phyloP scores from a whole-genome alignment of 35 echinoderm and acorn worm genomes.

The Amphiura filiformis region DNA sequence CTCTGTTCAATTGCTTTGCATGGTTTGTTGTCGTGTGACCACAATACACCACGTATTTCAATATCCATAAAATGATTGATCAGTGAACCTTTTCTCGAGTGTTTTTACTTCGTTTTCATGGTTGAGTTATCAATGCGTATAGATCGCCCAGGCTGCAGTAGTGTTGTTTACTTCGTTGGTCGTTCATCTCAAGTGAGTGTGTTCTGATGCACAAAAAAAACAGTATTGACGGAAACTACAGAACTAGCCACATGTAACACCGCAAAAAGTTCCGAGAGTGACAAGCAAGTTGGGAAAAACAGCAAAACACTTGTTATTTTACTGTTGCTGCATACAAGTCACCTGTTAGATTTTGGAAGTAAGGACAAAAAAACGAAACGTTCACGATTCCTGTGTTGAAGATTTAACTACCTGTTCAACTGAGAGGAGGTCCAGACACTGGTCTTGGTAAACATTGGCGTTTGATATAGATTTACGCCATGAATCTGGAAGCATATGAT shows the following conservation, averaged over 20 bases:
- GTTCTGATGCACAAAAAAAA: slow-evolving; percentile 3
- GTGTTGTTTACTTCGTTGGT: not conserved
- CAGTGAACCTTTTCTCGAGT: not conserved
- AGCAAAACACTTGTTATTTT: not conserved
- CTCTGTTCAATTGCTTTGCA: not conserved
- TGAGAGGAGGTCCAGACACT: not conserved
- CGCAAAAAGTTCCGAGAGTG: not conserved
- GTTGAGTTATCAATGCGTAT: not conserved
- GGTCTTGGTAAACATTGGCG: not conserved
- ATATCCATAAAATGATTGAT: not conserved
- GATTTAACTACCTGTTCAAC: not conserved
- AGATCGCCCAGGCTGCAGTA: not conserved
- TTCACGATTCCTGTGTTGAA: not conserved
- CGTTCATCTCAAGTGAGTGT: not conserved
- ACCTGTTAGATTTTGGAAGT: too few species aligned
- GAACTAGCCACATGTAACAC: not conserved
- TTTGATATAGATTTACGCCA: not conserved
- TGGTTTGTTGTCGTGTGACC: not conserved
- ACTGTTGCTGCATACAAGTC: too few species aligned
- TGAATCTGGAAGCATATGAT: not conserved
- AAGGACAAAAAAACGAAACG: not conserved
- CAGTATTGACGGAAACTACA: not conserved
- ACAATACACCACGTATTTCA: not conserved
- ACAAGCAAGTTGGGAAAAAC: too few species aligned
- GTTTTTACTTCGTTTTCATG: not conserved